Base-by-base conservation (phyloP, 2,888 invertebrate species). In the Cantharis flavilabris region DNA sequence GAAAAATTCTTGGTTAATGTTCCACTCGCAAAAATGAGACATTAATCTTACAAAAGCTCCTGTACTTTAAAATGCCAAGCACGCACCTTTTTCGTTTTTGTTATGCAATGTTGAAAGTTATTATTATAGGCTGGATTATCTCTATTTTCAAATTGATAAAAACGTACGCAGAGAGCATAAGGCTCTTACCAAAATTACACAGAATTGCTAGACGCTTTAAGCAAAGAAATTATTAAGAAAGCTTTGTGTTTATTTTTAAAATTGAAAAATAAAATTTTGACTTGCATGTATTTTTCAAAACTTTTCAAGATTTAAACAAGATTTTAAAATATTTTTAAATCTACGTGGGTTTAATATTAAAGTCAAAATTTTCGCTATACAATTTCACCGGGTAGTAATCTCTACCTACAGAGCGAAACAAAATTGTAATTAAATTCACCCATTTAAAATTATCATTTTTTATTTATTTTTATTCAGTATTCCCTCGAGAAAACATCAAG, bases 1-100 rank as follows among this genome's bases (percentile, higher is more conserved):
- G 18, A 23, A n/a, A 26, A 67, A 67, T 67, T 71, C 73, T 72
- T 78, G 76, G 76, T 80, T 80, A 80, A 78, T 79, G 79, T 79
- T 78, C 77, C 78, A 78, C 80, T 81, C 81, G 76, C 79, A 71
- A 76, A 80, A 82, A 81, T 80, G 79, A 76, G 76, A 77, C 70
- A 70, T 82, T 82, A 81, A 82, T 83, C 82, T 82, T 79, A 77
- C 76, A 73, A 78, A 75, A 78, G 71, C 75, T 63, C 70, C 71
- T 69, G 64, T 72, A 71, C 76, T 75, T 76, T 73, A 79, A 74
- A 76, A 79, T 73, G 73, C 70, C 73, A 72, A 73, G 72, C 73
- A 78, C 76, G 76, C 75, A 75, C 71, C 71, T 79, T 79, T 79
- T 76, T 73, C 65, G 65, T 65, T 76, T 69, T 76, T 76, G 65